Base-by-base conservation (phyloP, 2,113 vertebrate species). In the Malurus melanocephalus region DNA sequence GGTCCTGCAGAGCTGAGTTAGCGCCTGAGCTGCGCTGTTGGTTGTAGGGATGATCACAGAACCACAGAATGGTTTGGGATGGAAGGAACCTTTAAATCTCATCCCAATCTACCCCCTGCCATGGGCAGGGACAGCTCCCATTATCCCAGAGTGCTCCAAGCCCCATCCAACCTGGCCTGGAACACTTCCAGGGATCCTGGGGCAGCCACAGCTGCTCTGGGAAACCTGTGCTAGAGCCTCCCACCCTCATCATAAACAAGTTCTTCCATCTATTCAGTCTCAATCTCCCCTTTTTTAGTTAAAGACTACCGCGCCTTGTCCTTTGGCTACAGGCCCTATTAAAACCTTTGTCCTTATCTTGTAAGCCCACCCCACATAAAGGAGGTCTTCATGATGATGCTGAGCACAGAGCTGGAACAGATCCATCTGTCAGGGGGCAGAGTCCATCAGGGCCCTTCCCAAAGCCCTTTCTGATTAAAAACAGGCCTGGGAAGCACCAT, bases 101-200 rank as follows among this genome's bases (percentile, higher is more conserved):
- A 42, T 22, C 40, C 1, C 5, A 28, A 28, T 26, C 38, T 33
- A 75, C 1, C 22, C 35, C 8, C 5, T 45, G 33, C 56, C 1
- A 2, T 3, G 2, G 7, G 14, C 59, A 71, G 32, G 14, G 40
- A 40, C 60, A 38, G 13, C 30, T 52, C 27, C 65, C 35, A 48
- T 30, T 7, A 0, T 0, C 16, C 15, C 48, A 53, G 18, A 9
- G 5, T 42, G n/a, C 52, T 82, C 62, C 43, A 16, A 88, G 38
- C 61, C 26, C 7, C 0, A 0, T 46, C 16, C 80, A 75, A 0
- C 27, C 21, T 61, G 38, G 1, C 16, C 48, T 66, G 0, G 18
- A 6, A 18, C 33, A 32, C 13, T 28, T 3, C 24, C 61, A 75
- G n/a, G 30, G 38, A 71, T 61, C 24, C 42, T 13, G 62, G 38